Base-by-base conservation (phyloP, 2,888 invertebrate genomes). In the Melinopterus prodromus region DNA sequence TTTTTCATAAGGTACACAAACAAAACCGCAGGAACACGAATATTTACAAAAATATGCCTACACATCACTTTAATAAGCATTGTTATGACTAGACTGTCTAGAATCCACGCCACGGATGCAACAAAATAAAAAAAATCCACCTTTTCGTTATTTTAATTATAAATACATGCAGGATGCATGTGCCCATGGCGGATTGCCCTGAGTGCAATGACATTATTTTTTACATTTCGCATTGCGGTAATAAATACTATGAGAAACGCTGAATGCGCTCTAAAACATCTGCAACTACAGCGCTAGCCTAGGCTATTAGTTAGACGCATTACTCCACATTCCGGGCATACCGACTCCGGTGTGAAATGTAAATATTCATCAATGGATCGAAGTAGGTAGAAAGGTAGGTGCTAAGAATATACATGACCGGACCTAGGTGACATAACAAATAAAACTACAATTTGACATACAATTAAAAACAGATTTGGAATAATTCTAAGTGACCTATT, bases 181-280 rank as follows among this genome's bases (percentile, higher is more conserved):
- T 26, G 26, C 26, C 26, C 53, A 53, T 53, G 12, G 53, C 7
- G 53, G 53, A 53, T 53, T 9, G 53, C 53, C 7, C 7, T 12
- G 53, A 53, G 53, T 53, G 53, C 53, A 53, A 53, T 53, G 53
- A 53, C 53, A 53, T 53, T 53, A 12, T 12, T 53, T 53, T 53
- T 53, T 53, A 53, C 53, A 12, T 53, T 53, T 53, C 53, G 53
- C 53, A 53, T 53, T 53, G 53, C 53, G 53, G 53, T 53, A 53
- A 53, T 53, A 53, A 53, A 53, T 53, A 53, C 53, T 53, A 53
- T 53, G 53, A 53, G 53, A 53, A 53, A 53, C 53, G 53, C 53
- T 53, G 7, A 53, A 53, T 53, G 53, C 53, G 53, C 53, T 53
- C 53, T 12, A 53, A 53, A 53, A 53, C 53, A 53, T 53, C 53